These are phyloP conservation scores for Donacobius atricapilla DNA, from an alignment of 2,113 vertebrate species.

Conservation along the genomic window DNA sequence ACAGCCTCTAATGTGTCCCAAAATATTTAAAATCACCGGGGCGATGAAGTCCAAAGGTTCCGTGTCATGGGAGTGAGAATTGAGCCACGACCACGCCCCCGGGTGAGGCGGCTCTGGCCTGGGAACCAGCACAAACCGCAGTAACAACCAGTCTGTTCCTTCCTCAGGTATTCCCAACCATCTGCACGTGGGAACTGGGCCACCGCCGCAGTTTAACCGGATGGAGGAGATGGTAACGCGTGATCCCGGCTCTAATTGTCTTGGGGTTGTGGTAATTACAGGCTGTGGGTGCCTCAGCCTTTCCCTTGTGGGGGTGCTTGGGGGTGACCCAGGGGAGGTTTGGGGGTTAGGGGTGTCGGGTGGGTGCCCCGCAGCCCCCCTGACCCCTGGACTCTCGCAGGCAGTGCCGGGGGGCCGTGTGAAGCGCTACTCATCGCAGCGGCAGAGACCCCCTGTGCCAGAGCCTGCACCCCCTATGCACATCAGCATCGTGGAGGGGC, in stretches of 20 bases:
- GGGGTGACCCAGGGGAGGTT: neutral
- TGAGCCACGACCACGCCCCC: neutral
- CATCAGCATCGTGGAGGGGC: conserved; percentile 95
- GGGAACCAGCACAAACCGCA: neutral
- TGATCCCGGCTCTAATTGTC: rapidly evolving
- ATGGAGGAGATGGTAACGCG: conserved; percentile 86
- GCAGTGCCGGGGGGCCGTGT: conserved; percentile 83
- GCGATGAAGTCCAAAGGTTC: neutral
- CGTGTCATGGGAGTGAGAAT: neutral
- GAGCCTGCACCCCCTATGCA: conserved; percentile 89
- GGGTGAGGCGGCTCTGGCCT: neutral
- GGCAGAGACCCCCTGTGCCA: conserved; percentile 85
- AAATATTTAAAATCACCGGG: neutral
- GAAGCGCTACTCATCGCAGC: conserved; percentile 94
- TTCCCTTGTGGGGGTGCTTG: neutral
- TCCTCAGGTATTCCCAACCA: conserved; percentile 81
- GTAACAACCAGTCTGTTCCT: conserved; percentile 1
- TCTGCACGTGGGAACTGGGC: conserved; percentile 80
- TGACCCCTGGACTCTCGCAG: conserved; percentile 22
- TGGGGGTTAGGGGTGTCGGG: rapidly evolving
- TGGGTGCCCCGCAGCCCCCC: neutral
- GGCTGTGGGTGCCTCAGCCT: neutral
- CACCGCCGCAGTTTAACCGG: conserved; percentile 81
- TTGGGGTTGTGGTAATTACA: neutral
- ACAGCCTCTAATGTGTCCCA: neutral